These are phyloP conservation scores for Ispidina lecontei DNA, from an alignment of 2,797 vertebrate species.

Conservation along the genomic window DNA sequence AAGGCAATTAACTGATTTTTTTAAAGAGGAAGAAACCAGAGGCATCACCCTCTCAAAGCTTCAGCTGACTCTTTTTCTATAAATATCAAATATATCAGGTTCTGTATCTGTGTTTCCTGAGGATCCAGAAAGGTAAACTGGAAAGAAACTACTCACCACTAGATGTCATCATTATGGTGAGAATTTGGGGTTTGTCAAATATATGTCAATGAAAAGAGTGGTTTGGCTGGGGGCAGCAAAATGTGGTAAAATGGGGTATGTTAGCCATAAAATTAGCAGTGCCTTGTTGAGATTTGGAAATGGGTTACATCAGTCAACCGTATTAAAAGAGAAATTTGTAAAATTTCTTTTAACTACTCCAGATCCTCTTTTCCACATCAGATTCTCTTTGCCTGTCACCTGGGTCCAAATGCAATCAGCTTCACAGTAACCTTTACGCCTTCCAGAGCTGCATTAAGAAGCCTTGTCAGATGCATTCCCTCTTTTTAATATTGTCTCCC, in stretches of 20 bases:
- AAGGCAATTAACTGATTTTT: not conserved
- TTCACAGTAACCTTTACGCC: not conserved
- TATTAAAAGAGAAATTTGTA: not conserved
- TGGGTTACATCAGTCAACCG: not conserved
- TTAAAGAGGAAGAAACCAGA: not conserved
- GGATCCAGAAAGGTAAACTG: not conserved
- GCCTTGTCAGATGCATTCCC: not conserved
- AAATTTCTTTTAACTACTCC: not conserved
- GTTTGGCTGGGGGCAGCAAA: not conserved
- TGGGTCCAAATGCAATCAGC: not conserved
- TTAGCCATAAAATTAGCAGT: not conserved
- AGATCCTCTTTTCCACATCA: not conserved
- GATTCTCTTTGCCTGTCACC: not conserved
- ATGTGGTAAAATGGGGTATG: not conserved
- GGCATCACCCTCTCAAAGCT: not conserved
- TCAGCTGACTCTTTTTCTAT: not conserved
- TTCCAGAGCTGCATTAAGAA: not conserved
- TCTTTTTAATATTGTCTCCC: not conserved
- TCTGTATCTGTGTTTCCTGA: not conserved
- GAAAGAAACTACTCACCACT: constrained; percentile 11
- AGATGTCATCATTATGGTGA: constrained; percentile 24
- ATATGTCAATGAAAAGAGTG: not conserved
- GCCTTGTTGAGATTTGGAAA: not conserved
- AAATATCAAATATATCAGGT: not conserved
- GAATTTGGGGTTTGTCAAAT: not conserved